A percentile compares a stretch with the other conserved stretches of the same genome.
Conservation (phyloP, 1,140 invertebrate species). For the Wiebesia pumilae region DNA sequence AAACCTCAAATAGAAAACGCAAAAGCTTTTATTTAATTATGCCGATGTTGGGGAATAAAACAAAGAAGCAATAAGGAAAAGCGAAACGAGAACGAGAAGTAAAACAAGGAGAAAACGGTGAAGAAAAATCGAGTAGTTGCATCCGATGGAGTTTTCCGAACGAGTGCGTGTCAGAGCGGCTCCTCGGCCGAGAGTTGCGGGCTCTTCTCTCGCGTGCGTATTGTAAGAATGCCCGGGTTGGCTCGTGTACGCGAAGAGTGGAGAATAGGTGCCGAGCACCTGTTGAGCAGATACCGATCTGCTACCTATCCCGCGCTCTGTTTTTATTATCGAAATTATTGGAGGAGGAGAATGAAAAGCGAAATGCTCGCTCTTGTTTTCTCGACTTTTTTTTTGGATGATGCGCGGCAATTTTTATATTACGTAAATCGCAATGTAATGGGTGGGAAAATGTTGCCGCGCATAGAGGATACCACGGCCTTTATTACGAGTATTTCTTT, state of each 20-base stretch:
- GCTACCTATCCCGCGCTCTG: constrained; percentile 6
- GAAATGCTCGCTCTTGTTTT: neutral
- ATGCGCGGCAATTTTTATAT: neutral
- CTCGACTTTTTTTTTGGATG: neutral
- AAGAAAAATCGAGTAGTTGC: neutral
- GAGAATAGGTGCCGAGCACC: constrained; percentile 32
- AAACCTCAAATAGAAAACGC: neutral
- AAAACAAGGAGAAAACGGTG: too few species aligned
- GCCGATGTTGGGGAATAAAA: too few species aligned
- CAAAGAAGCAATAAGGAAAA: too few species aligned
- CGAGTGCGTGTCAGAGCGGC: too few species aligned
- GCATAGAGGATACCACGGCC: neutral
- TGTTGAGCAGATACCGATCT: constrained; percentile 47
- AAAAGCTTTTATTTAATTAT: neutral
- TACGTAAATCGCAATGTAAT: constrained; percentile 11
- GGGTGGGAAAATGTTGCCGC: neutral
- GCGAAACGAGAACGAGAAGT: too few species aligned
- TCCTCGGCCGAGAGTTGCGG: too few species aligned
- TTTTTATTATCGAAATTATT: neutral
- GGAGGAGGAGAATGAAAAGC: neutral
- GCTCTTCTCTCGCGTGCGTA: neutral
- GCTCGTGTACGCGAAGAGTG: neutral
- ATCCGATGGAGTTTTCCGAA: neutral
- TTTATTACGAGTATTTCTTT: neutral
- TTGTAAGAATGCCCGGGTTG: neutral